Percentiles rank a stretch among this genome's conserved stretches.
Conservation (phyloP, 2,113 vertebrate species). For the Helogale parvula region DNA sequence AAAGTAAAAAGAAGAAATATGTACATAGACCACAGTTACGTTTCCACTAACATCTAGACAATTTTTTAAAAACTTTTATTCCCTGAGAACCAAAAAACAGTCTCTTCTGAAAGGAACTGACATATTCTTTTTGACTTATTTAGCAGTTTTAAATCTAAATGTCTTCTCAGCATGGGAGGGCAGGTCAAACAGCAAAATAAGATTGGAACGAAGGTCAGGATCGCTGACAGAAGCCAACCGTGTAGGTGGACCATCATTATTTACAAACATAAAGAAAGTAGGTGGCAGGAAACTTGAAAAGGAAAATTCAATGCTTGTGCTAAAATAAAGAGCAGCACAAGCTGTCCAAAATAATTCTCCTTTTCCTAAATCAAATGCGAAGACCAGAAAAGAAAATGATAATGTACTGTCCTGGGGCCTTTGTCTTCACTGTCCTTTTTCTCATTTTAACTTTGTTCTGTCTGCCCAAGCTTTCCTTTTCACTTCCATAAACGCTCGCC, state of each 20-base stretch:
- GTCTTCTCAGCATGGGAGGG: not conserved
- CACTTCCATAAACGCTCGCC: not conserved
- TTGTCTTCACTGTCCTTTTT: not conserved
- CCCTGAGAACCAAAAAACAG: conserved; percentile 1
- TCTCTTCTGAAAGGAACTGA: not conserved
- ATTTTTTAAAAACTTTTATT: not conserved
- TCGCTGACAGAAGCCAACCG: not conserved
- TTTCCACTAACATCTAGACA: not conserved
- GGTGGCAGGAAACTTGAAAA: not conserved
- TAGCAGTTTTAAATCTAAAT: conserved; percentile 6
- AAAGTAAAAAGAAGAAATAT: not conserved
- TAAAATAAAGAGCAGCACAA: conserved; percentile 7
- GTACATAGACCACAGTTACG: not conserved
- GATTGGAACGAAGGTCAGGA: not conserved
- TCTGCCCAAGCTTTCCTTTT: not conserved
- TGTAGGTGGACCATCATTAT: not conserved
- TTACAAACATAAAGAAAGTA: conserved; percentile 6
- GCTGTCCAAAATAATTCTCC: not conserved
- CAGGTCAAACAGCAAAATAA: not conserved
- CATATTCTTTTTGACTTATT: conserved; percentile 32
- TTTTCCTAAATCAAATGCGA: conserved; percentile 17
- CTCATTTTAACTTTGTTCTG: not conserved
- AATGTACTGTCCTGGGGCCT: not conserved
- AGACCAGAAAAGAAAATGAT: conserved; percentile 1
- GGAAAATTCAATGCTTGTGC: not conserved